Evolutionary conservation across 2,113 vertebrate species (phyloP).

Genomic region (Hippocampus mohnikei): DNA sequence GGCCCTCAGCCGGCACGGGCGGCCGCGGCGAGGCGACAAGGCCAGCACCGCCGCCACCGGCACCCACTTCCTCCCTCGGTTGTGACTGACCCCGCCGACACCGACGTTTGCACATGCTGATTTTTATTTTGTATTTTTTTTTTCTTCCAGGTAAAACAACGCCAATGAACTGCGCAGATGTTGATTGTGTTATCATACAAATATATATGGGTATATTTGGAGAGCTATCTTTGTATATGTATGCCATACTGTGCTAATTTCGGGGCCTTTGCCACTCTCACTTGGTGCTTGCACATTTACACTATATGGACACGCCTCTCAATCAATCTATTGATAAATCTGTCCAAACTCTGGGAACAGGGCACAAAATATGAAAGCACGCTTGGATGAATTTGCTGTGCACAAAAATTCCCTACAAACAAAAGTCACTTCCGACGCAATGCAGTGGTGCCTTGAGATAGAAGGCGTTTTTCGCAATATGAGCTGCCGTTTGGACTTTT

Average conservation of each 20-base stretch:
- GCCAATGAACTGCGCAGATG: conserved; percentile 60
- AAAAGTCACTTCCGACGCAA: background rate
- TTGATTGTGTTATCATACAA: conserved; percentile 68
- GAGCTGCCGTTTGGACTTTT: background rate
- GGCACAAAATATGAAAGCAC: background rate
- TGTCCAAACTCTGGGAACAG: background rate
- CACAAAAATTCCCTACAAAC: background rate
- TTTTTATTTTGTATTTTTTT: conserved; percentile 1
- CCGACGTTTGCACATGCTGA: conserved; percentile 80
- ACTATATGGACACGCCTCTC: conserved; percentile 36
- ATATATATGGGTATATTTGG: conserved; percentile 77
- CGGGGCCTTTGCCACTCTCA: conserved; percentile 53
- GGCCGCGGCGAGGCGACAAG: conserved; percentile 86
- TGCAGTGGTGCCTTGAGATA: background rate
- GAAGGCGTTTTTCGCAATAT: background rate
- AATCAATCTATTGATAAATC: background rate
- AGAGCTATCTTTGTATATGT: conserved; percentile 75
- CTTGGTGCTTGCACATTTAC: conserved; percentile 73
- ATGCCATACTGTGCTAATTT: conserved; percentile 74
- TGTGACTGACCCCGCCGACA: conserved; percentile 73
- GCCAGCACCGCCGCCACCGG: conserved; percentile 88
- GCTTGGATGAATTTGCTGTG: background rate
- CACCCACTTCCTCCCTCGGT: conserved; percentile 92
- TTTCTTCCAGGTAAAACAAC: conserved; percentile 68
- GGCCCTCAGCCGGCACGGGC: conserved; percentile 89